Conservation (phyloP, 2,797 vertebrate species). For the Menidia menidia region DNA sequence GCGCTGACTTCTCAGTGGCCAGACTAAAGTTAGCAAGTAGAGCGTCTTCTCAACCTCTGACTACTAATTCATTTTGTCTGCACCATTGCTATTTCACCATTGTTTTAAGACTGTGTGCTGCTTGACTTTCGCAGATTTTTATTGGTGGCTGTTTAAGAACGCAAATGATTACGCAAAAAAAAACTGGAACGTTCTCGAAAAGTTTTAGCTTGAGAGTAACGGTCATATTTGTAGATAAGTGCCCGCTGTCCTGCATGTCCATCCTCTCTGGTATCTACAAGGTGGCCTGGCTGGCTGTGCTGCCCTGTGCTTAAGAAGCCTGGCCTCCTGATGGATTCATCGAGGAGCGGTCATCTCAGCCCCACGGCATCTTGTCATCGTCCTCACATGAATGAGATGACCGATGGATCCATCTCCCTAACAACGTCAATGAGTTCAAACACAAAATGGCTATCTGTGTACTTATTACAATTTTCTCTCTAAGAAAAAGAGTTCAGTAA, state of each 20-base stretch:
- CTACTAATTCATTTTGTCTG: background rate
- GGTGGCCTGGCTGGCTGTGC: conserved; percentile 61
- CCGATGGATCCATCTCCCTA: background rate
- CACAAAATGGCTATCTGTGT: background rate
- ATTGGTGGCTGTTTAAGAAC: conserved; percentile 34
- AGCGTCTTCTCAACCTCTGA: background rate
- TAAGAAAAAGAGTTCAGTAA: too few species aligned
- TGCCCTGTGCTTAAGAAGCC: conserved; percentile 60
- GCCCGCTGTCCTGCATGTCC: conserved; percentile 28
- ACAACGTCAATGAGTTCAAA: background rate
- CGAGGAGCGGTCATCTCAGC: conserved; percentile 59
- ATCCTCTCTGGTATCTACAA: conserved; percentile 41
- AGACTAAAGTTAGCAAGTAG: background rate
- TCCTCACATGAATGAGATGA: background rate
- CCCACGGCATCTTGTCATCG: conserved; percentile 18
- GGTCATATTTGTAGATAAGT: conserved; percentile 47
- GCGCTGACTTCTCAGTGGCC: background rate
- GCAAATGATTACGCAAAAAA: background rate
- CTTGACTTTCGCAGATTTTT: conserved; percentile 25
- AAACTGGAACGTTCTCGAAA: background rate
- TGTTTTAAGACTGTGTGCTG: conserved; percentile 27
- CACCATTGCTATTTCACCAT: background rate
- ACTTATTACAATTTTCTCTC: too few species aligned
- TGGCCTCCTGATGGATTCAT: conserved; percentile 67
- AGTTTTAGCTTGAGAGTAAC: conserved; percentile 30